A percentile compares a stretch with the other conserved stretches of the same genome.
These are phyloP conservation scores for Megalops cyprinoides DNA, from an alignment of 2,797 vertebrate genomes.

Conservation along the genomic window DNA sequence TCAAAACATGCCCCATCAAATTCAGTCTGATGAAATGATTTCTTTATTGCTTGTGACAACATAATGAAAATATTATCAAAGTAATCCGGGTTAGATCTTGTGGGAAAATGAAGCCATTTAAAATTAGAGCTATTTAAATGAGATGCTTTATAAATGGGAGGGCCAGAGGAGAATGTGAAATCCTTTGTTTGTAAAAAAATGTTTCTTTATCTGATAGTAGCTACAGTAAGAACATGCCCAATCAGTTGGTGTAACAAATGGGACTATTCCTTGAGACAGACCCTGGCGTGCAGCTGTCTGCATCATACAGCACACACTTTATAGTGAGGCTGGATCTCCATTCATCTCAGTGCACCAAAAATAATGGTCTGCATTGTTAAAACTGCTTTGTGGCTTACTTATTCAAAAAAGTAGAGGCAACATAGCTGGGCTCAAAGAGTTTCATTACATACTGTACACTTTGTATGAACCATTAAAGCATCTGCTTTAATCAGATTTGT, in stretches of 20 bases:
- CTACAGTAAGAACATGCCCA: too few species aligned
- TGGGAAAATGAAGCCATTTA: slow-evolving; percentile 19
- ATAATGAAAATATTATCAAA: slow-evolving; percentile 32
- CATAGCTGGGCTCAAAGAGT: too few species aligned
- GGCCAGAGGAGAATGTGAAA: background rate
- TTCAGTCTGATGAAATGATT: slow-evolving; percentile 23
- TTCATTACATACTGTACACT: too few species aligned
- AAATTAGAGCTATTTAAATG: background rate
- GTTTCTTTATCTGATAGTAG: too few species aligned
- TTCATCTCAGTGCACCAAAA: background rate
- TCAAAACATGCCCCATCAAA: slow-evolving; percentile 1
- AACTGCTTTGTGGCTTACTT: too few species aligned
- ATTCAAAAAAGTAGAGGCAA: too few species aligned
- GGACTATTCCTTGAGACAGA: too few species aligned
- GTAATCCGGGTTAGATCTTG: slow-evolving; percentile 19
- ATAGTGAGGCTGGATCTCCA: background rate
- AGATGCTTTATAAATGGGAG: background rate
- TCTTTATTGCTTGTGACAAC: slow-evolving; percentile 26
- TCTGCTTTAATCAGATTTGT: too few species aligned
- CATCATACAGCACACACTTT: background rate
- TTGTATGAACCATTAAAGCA: too few species aligned
- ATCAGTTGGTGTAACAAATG: too few species aligned
- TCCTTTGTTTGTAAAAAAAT: background rate
- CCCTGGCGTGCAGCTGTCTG: too few species aligned
- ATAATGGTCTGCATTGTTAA: too few species aligned